Evolutionary conservation across 2,113 vertebrate species (phyloP), one percentile per base, ranked within the genome.

Genomic region (Cyanoliseus patagonus): DNA sequence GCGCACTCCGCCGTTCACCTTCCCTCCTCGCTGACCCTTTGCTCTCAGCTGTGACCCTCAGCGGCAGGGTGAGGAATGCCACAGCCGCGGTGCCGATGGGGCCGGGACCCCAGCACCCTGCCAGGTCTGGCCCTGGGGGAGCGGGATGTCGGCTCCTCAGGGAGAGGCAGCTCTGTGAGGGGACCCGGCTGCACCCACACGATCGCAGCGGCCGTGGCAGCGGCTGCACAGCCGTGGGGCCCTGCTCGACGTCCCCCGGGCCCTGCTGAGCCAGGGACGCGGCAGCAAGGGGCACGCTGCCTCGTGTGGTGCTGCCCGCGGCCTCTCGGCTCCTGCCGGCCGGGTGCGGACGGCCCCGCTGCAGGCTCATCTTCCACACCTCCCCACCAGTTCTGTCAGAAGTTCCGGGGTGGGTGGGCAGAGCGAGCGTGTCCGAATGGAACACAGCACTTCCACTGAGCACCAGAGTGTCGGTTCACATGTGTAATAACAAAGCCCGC

Each of bases 401-500:
- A 64, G 24, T 49, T 53, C 64, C 24, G 83, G 24, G 16, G 13
- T 7, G 17, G 41, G 17, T 3, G 31, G 27, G 22, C 41, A 42
- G 8, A 2, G 6, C 15, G 39, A 55, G 14, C 1, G 7, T 20
- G 53, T 18, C 31, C 19, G 47, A 76, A 57, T 17, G 46, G 46
- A 39, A 42, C 42, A 13, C 14, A 35, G 9, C 4, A 0, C 35
- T 9, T 5, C 20, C 20, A 3, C 0, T 14, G 17, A 44, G 75
- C 11, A 35, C 31, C 27, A 66, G 23, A 83, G 16, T 0, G 3
- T 16, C 14, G 52, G 33, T 59, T 67, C 41, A 35, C 20, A 6
- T 0, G 4, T 1, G 3, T 14, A 24, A 13, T 1, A 4, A 20
- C 53, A 16, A 0, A 68, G 16, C 28, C 46, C 6, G 20, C 18